Base-by-base conservation (phyloP, 2,113 vertebrate genomes). In the Plestiodon gilberti region DNA sequence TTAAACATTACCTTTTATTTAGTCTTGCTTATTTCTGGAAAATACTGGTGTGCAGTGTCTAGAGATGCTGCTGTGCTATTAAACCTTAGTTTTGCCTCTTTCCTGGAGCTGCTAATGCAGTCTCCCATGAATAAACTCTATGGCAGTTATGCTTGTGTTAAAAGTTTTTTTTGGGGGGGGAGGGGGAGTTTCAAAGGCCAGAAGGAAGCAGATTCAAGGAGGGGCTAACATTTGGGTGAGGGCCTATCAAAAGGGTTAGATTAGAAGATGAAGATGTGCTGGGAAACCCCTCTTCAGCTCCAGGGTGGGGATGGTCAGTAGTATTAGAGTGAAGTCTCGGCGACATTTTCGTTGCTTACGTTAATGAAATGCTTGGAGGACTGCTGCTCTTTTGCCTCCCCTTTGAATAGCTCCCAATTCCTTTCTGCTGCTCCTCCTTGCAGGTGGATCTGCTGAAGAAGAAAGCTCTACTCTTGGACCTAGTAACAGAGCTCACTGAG, bases 401-500 rank as follows among this genome's bases (percentile, higher is more conserved):
- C 76, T 59, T n/a, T 65, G 73, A 61, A 13, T 69, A 76, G 77
- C 77, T 74, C 13, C 17, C 83, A 61, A 61, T 15, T 15, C 28
- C 20, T 55, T 17, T 78, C 10, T 69, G 2, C 75, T 57, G 48
- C 3, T 25, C 86, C 87, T 35, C 0, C 8, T 0, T 25, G 73
- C 61, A 99, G 99, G 98, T 99, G 73, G 99, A 99, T 91, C 93
- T 97, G 40, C 38, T 99, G 25, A 98, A 98, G 90, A 91, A 93
- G 14, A 99, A 99, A 85, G 91, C 93, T 8, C 55, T 94, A 79
- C 91, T 99, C 83, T 88, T 99, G 94, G 93, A 97, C 23, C 83
- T 98, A 82, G 97, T 97, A 0, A 92, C 88, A 1, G 88, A 94
- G 65, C 92, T 99, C 85, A 99, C 98, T 0, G 97, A 98, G 69